Conservation (phyloP, 92 coral and sea anemone species). For the Zoanthus gigantus region DNA sequence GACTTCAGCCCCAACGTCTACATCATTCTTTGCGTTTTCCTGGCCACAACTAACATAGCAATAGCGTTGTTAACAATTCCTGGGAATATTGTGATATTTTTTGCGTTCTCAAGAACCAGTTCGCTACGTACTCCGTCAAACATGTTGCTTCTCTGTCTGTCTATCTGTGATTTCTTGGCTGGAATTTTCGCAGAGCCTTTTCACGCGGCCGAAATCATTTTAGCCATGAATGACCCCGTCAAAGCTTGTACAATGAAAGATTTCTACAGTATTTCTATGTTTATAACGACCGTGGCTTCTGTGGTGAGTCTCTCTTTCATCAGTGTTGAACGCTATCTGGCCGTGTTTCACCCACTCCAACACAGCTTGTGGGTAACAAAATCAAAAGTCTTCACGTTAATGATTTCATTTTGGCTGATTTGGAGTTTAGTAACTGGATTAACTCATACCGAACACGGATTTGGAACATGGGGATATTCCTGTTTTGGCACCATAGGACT, state of each 20-base stretch:
- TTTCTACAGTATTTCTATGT: conserved; percentile 57
- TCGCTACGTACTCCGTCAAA: conserved; percentile 62
- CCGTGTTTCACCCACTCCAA: conserved; percentile 56
- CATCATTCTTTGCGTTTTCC: conserved; percentile 27
- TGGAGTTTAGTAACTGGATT: conserved; percentile 53
- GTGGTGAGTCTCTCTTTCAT: conserved; percentile 51
- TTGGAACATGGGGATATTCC: conserved; percentile 58
- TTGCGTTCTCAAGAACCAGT: conserved; percentile 46
- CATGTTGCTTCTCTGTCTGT: conserved; percentile 49
- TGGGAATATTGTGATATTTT: conserved; percentile 44
- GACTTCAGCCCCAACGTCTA: neutral
- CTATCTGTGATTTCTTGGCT: conserved; percentile 58
- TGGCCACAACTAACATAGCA: conserved; percentile 36
- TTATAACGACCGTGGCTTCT: conserved; percentile 43
- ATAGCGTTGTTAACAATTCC: conserved; percentile 34
- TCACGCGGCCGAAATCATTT: conserved; percentile 47
- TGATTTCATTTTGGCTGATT: conserved; percentile 46
- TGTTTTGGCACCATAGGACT: conserved; percentile 51
- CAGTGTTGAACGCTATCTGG: conserved; percentile 55
- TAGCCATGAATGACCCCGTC: conserved; percentile 39
- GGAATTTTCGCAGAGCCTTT: conserved; percentile 63
- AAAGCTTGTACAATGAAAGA: conserved; percentile 55
- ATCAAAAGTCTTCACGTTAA: neutral
- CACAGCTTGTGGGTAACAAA: conserved; percentile 47
- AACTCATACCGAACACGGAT: conserved; percentile 55